Evolutionary conservation across 2,888 invertebrate species (phyloP).

Genomic region (Cyclophora albipunctata): DNA sequence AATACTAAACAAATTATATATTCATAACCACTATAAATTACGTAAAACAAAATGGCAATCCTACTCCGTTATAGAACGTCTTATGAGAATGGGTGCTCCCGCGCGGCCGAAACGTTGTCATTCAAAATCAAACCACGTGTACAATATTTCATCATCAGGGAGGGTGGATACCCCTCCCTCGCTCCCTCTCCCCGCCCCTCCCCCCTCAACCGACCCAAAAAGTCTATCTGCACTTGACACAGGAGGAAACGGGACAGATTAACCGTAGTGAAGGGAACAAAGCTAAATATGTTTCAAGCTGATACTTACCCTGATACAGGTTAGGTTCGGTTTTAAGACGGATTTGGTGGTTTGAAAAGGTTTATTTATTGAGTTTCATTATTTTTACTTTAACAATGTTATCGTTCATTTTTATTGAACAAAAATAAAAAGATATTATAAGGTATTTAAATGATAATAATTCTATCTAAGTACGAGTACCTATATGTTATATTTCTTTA

Average conservation of each 20-base stretch:
- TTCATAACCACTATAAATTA: no score
- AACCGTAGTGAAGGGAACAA: constrained; percentile 75
- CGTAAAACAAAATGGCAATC: neutral
- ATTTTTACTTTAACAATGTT: no score
- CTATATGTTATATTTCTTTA: no score
- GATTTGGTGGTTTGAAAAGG: no score
- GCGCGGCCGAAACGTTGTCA: constrained; percentile 77
- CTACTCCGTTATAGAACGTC: constrained; percentile 28
- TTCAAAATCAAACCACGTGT: constrained; percentile 84
- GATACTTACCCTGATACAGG: constrained; percentile 60
- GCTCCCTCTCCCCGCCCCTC: constrained; percentile 30
- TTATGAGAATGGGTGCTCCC: constrained; percentile 52
- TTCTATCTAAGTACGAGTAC: no score
- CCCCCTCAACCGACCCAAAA: constrained; percentile 59
- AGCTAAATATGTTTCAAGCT: constrained; percentile 74
- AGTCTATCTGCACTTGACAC: constrained; percentile 75
- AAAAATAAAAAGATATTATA: no score
- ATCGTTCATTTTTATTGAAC: no score
- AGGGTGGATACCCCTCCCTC: constrained; percentile 41
- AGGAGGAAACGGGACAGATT: constrained; percentile 75
- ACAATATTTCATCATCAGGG: constrained; percentile 83
- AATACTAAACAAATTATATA: no score
- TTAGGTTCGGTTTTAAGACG: no score
- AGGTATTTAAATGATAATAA: no score
- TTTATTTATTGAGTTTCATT: no score